Evolutionary conservation across 2,888 invertebrate species (phyloP).

Genomic region (Drepana falcataria): DNA sequence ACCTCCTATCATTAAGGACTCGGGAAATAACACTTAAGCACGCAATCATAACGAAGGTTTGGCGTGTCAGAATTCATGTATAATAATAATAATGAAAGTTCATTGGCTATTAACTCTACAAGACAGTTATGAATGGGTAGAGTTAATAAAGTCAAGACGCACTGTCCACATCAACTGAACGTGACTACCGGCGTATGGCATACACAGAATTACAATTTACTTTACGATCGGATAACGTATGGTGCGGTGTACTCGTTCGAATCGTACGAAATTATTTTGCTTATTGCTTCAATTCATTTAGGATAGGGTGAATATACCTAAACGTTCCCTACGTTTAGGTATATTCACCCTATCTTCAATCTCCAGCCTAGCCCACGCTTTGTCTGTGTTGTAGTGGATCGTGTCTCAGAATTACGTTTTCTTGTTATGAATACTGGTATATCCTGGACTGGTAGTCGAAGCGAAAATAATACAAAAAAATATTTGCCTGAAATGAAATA

Average conservation of each 20-base stretch:
- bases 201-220: slow-evolving; percentile 52
- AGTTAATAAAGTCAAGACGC: slow-evolving; percentile 45
- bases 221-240: slow-evolving; percentile 33
- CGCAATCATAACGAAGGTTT: slow-evolving; percentile 26
- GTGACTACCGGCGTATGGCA: slow-evolving; percentile 46
- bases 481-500: too few relatives aligned
- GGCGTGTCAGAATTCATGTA: slow-evolving; percentile 17
- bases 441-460: too few relatives aligned
- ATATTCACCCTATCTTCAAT: too few relatives aligned
- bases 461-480: too few relatives aligned
- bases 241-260: slow-evolving; percentile 26
- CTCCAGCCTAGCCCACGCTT: too few relatives aligned
- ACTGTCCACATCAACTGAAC: slow-evolving; percentile 40
- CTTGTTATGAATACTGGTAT: too few relatives aligned
- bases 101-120: slow-evolving; percentile 25
- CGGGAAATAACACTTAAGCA: slow-evolving; percentile 17
- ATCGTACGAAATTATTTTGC: slow-evolving; percentile 13
- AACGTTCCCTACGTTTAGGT: too few relatives aligned
- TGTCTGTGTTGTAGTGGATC: too few relatives aligned
- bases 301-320: too few relatives aligned
- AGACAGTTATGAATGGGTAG: slow-evolving; percentile 48
- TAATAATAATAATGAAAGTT: slow-evolving; percentile 18
- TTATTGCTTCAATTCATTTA: background rate
- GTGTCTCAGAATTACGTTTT: too few relatives aligned
- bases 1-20: background rate